Conservation (phyloP, 2,113 vertebrate genomes). For the Aegithalos caudatus region DNA sequence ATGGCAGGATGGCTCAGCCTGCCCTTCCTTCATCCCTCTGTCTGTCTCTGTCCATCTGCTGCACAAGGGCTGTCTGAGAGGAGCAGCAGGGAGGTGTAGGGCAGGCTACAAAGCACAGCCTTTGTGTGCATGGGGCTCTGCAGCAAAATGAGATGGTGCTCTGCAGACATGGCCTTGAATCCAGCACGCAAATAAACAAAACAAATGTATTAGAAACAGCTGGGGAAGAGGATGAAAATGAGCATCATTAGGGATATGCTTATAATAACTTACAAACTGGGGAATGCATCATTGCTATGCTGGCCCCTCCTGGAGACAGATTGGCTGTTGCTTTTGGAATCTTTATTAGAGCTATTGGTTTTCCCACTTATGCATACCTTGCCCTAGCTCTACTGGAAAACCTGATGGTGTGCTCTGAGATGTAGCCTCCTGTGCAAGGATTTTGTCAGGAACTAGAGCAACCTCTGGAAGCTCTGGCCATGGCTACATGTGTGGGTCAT, state of each 20-base stretch:
- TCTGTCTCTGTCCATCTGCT: neutral
- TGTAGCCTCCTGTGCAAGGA: fast-evolving
- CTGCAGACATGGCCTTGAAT: neutral
- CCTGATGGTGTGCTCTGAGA: neutral
- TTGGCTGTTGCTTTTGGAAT: neutral
- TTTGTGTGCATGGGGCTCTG: neutral
- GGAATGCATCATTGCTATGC: neutral
- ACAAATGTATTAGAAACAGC: constrained; percentile 54
- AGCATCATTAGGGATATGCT: constrained; percentile 5
- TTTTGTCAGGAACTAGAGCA: neutral
- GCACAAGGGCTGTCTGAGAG: neutral
- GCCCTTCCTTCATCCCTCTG: neutral
- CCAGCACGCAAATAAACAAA: constrained; percentile 10
- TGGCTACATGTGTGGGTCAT: neutral
- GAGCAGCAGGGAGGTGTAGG: neutral
- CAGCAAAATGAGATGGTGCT: neutral
- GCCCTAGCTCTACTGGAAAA: neutral
- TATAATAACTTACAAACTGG: neutral
- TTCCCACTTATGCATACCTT: neutral
- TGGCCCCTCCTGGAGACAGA: neutral
- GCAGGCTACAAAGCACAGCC: neutral
- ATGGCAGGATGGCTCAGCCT: neutral
- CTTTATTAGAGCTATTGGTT: neutral
- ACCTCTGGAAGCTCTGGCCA: neutral
- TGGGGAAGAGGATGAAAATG: constrained; percentile 28